Conservation (phyloP, 2,797 vertebrate species). For the Psittacula echo region DNA sequence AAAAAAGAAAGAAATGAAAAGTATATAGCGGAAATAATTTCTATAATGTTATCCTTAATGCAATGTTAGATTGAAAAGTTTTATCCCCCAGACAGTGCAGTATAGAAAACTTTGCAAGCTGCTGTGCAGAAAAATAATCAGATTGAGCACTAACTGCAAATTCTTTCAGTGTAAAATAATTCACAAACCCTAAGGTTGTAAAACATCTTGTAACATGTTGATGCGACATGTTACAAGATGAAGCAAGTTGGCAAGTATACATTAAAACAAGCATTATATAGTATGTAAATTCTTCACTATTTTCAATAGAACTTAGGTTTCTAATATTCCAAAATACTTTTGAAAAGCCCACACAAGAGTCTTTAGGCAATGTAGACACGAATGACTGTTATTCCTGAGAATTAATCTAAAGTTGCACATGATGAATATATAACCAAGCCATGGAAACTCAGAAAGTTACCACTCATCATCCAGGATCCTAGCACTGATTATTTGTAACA, state of each 20-base stretch:
- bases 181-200: conserved; percentile 49
- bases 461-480: background rate
- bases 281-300: conserved; percentile 7
- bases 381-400: background rate
- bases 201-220: conserved; percentile 57
- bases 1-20: background rate
- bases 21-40: background rate
- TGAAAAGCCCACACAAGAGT: background rate
- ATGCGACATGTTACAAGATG: conserved; percentile 46
- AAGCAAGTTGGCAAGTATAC: conserved; percentile 47
- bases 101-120: background rate
- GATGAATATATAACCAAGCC: background rate
- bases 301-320: background rate
- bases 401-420: background rate
- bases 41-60: background rate
- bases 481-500: background rate
- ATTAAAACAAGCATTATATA: conserved; percentile 24
- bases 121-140: background rate
- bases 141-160: background rate
- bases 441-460: background rate
- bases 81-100: background rate
- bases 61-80: background rate
- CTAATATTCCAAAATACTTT: background rate
- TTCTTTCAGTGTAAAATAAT: conserved; percentile 46
- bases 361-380: background rate